Evolutionary conservation across 2,888 invertebrate genomes (phyloP).

Genomic region (Orgyia antiqua): DNA sequence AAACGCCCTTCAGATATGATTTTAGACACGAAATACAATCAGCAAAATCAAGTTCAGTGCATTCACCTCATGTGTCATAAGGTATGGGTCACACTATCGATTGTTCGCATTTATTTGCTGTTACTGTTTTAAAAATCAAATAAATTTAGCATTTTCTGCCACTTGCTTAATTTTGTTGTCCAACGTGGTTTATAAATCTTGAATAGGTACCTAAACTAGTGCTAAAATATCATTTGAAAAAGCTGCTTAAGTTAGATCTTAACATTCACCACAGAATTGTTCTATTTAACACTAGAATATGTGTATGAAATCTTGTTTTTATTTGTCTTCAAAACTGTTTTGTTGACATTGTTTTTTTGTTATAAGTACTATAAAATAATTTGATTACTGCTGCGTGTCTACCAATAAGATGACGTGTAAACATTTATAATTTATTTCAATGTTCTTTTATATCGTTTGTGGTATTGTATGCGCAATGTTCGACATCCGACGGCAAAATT

Average conservation of each 20-base stretch:
- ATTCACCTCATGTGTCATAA: conserved; percentile 24
- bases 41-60: conserved; percentile 24
- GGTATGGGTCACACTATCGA: conserved; percentile 14
- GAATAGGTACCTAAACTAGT: too few relatives aligned
- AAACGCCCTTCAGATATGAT: conserved; percentile 20
- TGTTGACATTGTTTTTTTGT: too few relatives aligned
- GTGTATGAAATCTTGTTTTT: too few relatives aligned
- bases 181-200: too few relatives aligned
- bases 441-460: not conserved
- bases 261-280: too few relatives aligned
- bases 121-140: not conserved
- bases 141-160: not conserved
- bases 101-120: conserved; percentile 5
- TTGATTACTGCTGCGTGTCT: not conserved
- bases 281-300: too few relatives aligned
- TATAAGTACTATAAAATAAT: too few relatives aligned
- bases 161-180: too few relatives aligned
- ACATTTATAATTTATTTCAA: not conserved
- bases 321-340: too few relatives aligned
- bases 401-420: too few relatives aligned
- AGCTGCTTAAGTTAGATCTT: too few relatives aligned
- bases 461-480: conserved; percentile 1
- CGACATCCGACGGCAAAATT: conserved; percentile 11
- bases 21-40: conserved; percentile 19
- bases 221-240: too few relatives aligned